These are phyloP conservation scores for Watsonalla binaria DNA, from an alignment of 2,888 invertebrate genomes.

Conservation along the genomic window DNA sequence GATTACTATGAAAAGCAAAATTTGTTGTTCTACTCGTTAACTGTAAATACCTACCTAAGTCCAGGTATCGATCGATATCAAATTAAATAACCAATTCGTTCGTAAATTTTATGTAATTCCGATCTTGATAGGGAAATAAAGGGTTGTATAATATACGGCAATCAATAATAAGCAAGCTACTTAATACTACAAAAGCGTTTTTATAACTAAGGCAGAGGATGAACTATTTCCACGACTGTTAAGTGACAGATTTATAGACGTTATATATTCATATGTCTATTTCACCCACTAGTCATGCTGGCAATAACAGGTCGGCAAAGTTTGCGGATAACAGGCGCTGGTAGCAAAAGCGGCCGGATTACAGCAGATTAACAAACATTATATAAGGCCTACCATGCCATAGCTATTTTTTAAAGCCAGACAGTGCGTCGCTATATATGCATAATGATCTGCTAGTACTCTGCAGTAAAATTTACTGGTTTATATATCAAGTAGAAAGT, in stretches of 20 bases:
- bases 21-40: no score
- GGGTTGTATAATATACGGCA: conserved; percentile 7
- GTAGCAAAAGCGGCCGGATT: background rate
- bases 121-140: background rate
- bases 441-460: background rate
- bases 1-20: no score
- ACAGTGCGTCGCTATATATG: background rate
- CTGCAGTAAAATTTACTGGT: background rate
- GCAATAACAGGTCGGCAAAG: background rate
- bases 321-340: background rate
- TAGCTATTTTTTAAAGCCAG: background rate
- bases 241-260: no score
- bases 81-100: no score
- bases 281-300: background rate
- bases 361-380: conserved; percentile 1
- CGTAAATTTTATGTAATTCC: no score
- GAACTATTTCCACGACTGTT: no score
- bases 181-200: background rate
- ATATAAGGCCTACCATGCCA: background rate
- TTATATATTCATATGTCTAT: no score
- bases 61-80: no score
- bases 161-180: conserved; percentile 4
- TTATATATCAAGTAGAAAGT: background rate
- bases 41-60: no score
- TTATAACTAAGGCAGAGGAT: background rate